These are phyloP conservation scores for Cyrtodaria siliqua DNA, from an alignment of 2,888 invertebrate species.

Conservation along the genomic window DNA sequence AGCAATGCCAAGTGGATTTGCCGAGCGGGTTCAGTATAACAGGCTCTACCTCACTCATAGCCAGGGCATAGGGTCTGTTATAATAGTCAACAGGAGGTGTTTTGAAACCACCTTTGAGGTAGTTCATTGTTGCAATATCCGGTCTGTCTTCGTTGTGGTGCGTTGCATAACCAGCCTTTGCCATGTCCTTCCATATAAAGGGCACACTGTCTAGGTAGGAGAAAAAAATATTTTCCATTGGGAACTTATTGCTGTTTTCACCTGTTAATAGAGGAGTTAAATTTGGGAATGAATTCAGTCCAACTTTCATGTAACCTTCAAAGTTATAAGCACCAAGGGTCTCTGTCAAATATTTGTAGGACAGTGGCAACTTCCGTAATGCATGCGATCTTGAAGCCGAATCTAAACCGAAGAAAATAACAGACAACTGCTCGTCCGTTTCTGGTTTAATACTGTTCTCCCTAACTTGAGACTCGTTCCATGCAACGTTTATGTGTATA, in stretches of 20 bases:
- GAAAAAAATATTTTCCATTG: slow-evolving; percentile 19
- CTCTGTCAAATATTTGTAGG: slow-evolving; percentile 56
- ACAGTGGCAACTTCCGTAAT: slow-evolving; percentile 53
- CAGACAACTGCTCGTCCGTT: slow-evolving; percentile 35
- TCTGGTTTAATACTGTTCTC: slow-evolving; percentile 31
- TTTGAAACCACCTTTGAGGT: slow-evolving; percentile 90
- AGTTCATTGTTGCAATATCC: slow-evolving; percentile 92
- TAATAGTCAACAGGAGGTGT: slow-evolving; percentile 94
- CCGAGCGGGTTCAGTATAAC: slow-evolving; percentile 51
- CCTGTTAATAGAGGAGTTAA: slow-evolving; percentile 60
- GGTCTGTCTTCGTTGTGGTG: slow-evolving; percentile 94
- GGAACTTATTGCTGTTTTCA: slow-evolving; percentile 17
- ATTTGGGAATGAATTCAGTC: slow-evolving; percentile 64
- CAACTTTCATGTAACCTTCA: slow-evolving; percentile 66
- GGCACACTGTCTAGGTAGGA: slow-evolving; percentile 86
- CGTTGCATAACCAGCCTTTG: slow-evolving; percentile 91
- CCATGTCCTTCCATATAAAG: slow-evolving; percentile 93
- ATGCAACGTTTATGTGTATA: slow-evolving; percentile 42
- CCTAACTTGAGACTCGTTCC: slow-evolving; percentile 15
- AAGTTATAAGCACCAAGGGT: slow-evolving; percentile 54
- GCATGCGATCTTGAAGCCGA: slow-evolving; percentile 49
- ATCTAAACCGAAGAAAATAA: slow-evolving; percentile 48
- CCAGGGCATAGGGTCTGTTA: slow-evolving; percentile 90
- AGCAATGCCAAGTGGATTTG: slow-evolving; percentile 86
- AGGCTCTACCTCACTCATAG: slow-evolving; percentile 83